Base-by-base conservation (phyloP, 2,888 invertebrate species). In the Cenopis cana region DNA sequence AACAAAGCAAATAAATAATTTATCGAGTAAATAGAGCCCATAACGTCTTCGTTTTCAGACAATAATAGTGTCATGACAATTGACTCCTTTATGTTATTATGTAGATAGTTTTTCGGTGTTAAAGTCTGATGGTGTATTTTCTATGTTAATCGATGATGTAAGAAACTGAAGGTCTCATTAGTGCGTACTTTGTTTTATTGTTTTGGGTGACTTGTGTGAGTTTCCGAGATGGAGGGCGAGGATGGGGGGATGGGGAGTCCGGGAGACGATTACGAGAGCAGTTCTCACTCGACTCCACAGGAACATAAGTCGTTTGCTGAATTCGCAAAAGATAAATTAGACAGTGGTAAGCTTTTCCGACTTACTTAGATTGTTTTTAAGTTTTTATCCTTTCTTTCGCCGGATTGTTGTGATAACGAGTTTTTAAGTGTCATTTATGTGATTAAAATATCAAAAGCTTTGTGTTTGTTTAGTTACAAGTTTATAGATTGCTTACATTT, bases 61-160 rank as follows among this genome's bases (percentile, higher is more conserved):
- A 49, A 60, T 62, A 59, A 38, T 56, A 72, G 68, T 73, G 46
- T 54, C 38, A 69, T 46, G 24, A 24, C 11, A 11, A 29, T 67
- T 12, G n/a, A 24, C 4, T 56, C 50, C 17, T 14, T 46, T 59
- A 14, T 18, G 41, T 33, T 38, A 55, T 46, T 29, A 18, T 38
- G 38, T 9, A 20, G 18, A 36, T 33, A 56, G 49, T 67, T 71
- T 29, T 38, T 60, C 38, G n/a, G 36, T 33, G 24, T 46, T 57
- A 54, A 46, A 18, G 46, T 18, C 50, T 55, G 67, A 65, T 69
- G 69, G 70, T 79, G 75, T 74, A 73, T 76, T 67, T 77, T 77
- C 79, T 90, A 88, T 87, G 88, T 81, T 87, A 78, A 85, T 86
- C 86, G 93, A 91, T 93, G 93, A 93, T 93, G 93, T 93, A 93